These are phyloP conservation scores for Pogonomyrmex californicus DNA, from an alignment of 1,140 invertebrate species.

Conservation along the genomic window DNA sequence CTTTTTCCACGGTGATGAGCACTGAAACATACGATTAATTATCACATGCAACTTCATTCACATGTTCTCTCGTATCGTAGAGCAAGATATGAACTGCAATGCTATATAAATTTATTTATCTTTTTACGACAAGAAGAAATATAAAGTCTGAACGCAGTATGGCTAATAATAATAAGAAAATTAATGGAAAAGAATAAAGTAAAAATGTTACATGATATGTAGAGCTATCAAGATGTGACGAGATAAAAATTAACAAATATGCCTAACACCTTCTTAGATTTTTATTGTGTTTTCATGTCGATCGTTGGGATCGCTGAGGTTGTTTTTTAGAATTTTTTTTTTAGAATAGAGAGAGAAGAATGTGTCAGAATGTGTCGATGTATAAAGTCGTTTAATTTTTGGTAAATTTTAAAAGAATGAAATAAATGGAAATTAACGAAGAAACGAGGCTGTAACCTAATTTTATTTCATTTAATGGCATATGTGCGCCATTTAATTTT, in stretches of 20 bases:
- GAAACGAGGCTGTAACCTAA: neutral
- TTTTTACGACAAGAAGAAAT: neutral
- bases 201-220: neutral
- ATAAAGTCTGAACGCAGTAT: neutral
- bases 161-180: neutral
- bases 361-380: too few relatives aligned
- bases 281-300: neutral
- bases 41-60: neutral
- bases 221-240: too few relatives aligned
- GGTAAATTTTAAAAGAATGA: neutral
- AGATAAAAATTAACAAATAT: neutral
- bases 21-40: constrained; percentile 36
- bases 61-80: neutral
- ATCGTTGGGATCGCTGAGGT: neutral
- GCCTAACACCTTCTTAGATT: neutral
- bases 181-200: neutral
- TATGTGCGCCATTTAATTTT: neutral
- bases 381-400: neutral
- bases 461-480: too few relatives aligned
- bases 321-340: neutral
- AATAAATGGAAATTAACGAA: neutral
- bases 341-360: too few relatives aligned
- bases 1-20: neutral
- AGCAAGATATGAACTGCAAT: neutral
- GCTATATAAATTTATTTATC: neutral